phyloP scores from a whole-genome alignment of 2,113 vertebrate genomes.

The Rhynchopsitta pachyrhyncha region DNA sequence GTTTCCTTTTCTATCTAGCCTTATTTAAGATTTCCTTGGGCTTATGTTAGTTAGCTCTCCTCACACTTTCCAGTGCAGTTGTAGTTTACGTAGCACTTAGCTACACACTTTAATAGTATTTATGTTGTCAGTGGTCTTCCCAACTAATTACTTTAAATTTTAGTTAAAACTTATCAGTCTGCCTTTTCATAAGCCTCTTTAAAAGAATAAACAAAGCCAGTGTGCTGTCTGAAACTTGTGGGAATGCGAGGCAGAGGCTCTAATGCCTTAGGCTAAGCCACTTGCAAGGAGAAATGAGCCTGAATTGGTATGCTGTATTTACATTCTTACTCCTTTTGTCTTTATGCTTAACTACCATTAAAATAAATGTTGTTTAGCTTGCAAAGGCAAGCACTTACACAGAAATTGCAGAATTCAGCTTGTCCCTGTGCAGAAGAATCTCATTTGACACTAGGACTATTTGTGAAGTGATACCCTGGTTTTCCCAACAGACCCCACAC shows the following conservation, averaged over 20 bases:
- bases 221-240: background rate
- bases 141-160: background rate
- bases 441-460: background rate
- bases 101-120: background rate
- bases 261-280: background rate
- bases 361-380: background rate
- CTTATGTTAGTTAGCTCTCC: background rate
- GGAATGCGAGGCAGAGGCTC: background rate
- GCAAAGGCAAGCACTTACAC: background rate
- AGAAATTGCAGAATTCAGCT: background rate
- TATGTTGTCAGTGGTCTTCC: background rate
- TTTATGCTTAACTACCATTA: background rate
- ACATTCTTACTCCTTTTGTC: background rate
- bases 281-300: background rate
- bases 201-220: background rate
- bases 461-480: background rate
- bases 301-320: background rate
- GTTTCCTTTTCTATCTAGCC: background rate
- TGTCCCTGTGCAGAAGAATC: background rate
- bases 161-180: background rate
- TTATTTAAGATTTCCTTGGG: background rate
- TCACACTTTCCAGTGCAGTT: background rate
- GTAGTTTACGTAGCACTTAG: background rate
- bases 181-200: background rate
- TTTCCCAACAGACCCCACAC: background rate